These are phyloP conservation scores for Trachops cirrhosus DNA, from an alignment of 2,797 vertebrate species.

Conservation along the genomic window DNA sequence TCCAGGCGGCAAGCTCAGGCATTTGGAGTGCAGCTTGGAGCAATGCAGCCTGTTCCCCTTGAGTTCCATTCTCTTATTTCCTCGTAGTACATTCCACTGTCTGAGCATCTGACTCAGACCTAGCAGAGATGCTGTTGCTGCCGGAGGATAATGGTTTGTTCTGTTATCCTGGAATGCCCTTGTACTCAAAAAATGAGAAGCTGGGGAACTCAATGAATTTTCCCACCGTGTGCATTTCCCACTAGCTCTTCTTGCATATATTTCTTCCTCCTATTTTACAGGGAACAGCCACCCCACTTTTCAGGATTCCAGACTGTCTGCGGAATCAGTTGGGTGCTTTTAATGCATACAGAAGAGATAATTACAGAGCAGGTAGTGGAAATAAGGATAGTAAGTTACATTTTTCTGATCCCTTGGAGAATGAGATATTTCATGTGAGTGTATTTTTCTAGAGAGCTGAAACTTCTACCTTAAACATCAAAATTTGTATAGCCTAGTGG, in stretches of 20 bases:
- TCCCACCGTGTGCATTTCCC: not conserved
- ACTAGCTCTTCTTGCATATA: not conserved
- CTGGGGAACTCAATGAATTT: constrained; percentile 11
- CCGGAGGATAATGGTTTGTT: not conserved
- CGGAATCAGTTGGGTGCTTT: not conserved
- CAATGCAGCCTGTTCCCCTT: not conserved
- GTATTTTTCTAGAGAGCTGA: not conserved
- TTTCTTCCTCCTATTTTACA: not conserved
- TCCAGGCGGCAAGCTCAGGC: not conserved
- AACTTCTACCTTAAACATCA: not conserved
- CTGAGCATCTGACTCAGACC: constrained; percentile 54
- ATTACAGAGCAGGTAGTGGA: not conserved
- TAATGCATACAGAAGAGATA: not conserved
- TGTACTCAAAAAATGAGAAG: constrained; percentile 28
- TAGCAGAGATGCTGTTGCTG: not conserved
- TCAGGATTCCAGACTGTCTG: not conserved
- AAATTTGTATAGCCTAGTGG: not conserved
- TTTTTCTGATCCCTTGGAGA: not conserved
- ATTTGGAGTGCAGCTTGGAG: not conserved
- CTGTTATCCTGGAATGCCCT: constrained; percentile 53
- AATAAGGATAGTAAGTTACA: not conserved
- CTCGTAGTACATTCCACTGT: not conserved
- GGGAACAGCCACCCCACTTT: not conserved
- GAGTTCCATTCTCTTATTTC: not conserved
- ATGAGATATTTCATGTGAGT: not conserved